Base-by-base conservation (phyloP, 2,797 vertebrate species). In the Pseudomugil tenellus region DNA sequence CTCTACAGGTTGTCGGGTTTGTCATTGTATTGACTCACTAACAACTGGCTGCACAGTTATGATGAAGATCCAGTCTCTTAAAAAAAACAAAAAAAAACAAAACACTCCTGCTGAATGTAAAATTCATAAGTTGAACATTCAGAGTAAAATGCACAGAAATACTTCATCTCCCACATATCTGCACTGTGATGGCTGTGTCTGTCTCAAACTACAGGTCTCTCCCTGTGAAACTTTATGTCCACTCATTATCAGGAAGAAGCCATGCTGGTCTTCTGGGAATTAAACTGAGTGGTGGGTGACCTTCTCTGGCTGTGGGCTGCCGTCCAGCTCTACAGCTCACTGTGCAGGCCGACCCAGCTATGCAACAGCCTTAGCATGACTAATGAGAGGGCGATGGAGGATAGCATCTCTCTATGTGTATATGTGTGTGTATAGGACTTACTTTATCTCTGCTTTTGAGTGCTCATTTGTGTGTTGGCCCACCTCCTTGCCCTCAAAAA, bases 211-310 rank as follows among this genome's bases (percentile, higher is more conserved):
- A 6, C 70, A 48, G 54, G 26, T 75, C 58, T 63, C 70, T 73
- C 58, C 54, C 53, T 12, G 12, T 55, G 63, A 72, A 63, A 74
- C 72, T 79, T 66, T 58, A 53, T 68, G 76, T 68, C 57, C 34
- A 0, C 71, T 89, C 72, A 78, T 85, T 81, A 83, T 73, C 75
- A 59, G 35, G 43, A 75, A 48, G 73, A 71, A 58, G 73, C 71
- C 76, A n/a, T 25, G 52, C 69, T 58, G 69, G 77, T 69, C 76
- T 57, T 60, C 28, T 58, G 83, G 77, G 85, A 80, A 71, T 87
- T 76, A 79, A 79, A 74, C 72, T 72, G 82, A 90, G 88, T 80
- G 80, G 74, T 77, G 70, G 88, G 87, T 92, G 87, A 92, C 90
- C 91, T 93, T 92, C 86, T 72, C 59, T 58, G 77, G 86, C 84